Base-by-base conservation (phyloP, 2,113 vertebrate species). In the Gulo gulo region DNA sequence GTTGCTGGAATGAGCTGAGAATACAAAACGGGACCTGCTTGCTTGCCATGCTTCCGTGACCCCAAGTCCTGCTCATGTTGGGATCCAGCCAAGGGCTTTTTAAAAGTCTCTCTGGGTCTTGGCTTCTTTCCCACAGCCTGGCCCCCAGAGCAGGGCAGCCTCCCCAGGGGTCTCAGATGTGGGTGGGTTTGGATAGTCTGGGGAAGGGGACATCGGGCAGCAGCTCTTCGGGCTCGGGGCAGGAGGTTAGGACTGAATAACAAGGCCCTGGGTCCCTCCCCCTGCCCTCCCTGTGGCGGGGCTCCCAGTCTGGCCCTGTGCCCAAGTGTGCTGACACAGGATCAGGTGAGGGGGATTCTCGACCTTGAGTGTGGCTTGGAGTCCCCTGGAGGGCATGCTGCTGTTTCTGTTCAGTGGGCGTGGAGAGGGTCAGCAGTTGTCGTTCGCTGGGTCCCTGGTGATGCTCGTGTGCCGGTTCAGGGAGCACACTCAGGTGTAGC, bases 191-290 rank as follows among this genome's bases (percentile, higher is more conserved):
- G 7, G 57, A 24, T 42, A 24, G 67, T 39, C 36, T 34, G 11
- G 29, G 29, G 7, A 8, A 14, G 21, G 87, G 16, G 14, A 34
- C 36, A 21, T 13, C 1, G 14, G 36, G 14, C 63, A 63, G 55
- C 69, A 50, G 50, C 59, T 67, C 12, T 14, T 55, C 18, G 24
- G 23, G 16, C 14, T 26, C 8, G 11, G 29, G 23, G 24, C 29
- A 4, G 55, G 34, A 52, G 31, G 24, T 36, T 36, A 18, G 45
- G 34, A 50, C 42, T 57, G 16, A 69, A 29, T 21, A 9, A 36
- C 42, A 50, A 39, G 2, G 36, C 24, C 0, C 1, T 4, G 39
- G 3, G 2, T 16, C n/a, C 45, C 39, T 50, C 24, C 4, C 31
- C 12, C 73, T 4, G 6, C 47, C 47, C 13, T 16, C 9, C 26